Conservation (phyloP, 2,888 invertebrate genomes). For the Eilema griseolum region DNA sequence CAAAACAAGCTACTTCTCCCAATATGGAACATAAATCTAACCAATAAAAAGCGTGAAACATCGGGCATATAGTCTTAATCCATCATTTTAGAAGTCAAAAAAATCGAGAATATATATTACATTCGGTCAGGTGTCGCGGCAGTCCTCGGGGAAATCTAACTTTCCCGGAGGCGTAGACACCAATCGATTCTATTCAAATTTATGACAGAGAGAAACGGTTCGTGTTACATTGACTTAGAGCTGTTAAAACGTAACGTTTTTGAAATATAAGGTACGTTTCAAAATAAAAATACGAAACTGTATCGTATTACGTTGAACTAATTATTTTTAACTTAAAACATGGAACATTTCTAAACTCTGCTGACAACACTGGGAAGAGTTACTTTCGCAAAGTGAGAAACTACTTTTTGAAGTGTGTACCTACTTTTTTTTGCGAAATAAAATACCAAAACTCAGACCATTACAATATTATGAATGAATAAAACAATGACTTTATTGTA, state of each 20-base stretch:
- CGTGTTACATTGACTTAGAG: slow-evolving; percentile 62
- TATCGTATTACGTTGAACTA: too few species aligned
- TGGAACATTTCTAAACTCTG: background rate
- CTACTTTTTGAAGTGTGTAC: too few species aligned
- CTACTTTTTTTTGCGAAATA: too few species aligned
- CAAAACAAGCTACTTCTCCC: background rate
- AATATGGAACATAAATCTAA: slow-evolving; percentile 33
- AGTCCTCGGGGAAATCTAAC: slow-evolving; percentile 86
- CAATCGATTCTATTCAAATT: slow-evolving; percentile 87
- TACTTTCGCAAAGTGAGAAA: background rate
- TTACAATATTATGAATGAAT: too few species aligned
- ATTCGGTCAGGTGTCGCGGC: slow-evolving; percentile 86
- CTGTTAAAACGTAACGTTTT: slow-evolving; percentile 50
- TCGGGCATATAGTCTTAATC: slow-evolving; percentile 44
- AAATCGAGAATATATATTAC: slow-evolving; percentile 84
- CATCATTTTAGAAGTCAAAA: slow-evolving; percentile 67
- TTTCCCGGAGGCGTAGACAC: slow-evolving; percentile 86
- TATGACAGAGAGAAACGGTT: slow-evolving; percentile 85
- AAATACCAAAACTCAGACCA: too few species aligned
- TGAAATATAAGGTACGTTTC: background rate
- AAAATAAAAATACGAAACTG: background rate
- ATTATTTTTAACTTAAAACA: background rate
- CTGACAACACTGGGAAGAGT: background rate
- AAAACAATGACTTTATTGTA: too few species aligned
- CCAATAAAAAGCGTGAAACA: slow-evolving; percentile 41